Evolutionary conservation across 1,140 invertebrate species (phyloP).

Genomic region (Riptortus pedestris): DNA sequence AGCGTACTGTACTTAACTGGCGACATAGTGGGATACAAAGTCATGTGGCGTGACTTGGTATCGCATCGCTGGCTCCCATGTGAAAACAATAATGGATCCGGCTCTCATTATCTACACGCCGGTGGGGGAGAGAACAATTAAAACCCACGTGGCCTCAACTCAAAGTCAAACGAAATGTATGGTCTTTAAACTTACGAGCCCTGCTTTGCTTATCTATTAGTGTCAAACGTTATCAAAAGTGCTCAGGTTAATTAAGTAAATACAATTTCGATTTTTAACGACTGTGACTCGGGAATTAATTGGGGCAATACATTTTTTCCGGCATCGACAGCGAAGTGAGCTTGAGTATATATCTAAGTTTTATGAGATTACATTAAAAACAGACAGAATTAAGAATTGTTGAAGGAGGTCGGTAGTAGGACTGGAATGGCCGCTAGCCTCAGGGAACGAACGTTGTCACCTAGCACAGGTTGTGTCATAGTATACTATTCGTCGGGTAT

Average conservation of each 20-base stretch:
- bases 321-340: too few species aligned
- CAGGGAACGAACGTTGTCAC: conserved; percentile 10
- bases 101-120: conserved; percentile 4
- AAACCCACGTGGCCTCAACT: neutral
- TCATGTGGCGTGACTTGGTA: conserved; percentile 18
- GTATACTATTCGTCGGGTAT: neutral
- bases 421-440: conserved; percentile 9
- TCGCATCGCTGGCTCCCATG: conserved; percentile 17
- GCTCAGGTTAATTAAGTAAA: too few species aligned
- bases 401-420: neutral
- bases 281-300: too few species aligned
- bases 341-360: too few species aligned
- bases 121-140: neutral
- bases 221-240: too few species aligned
- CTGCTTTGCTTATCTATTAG: too few species aligned
- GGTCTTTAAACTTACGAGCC: too few species aligned
- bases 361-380: too few species aligned
- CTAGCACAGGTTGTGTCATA: conserved; percentile 15
- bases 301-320: too few species aligned
- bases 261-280: too few species aligned
- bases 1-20: conserved; percentile 11
- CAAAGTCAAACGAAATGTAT: too few species aligned
- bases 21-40: conserved; percentile 15
- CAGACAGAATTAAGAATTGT: neutral
- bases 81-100: conserved; percentile 2